These are phyloP conservation scores for Sarcophaga rosellei DNA, from an alignment of 2,888 invertebrate species.

Conservation along the genomic window DNA sequence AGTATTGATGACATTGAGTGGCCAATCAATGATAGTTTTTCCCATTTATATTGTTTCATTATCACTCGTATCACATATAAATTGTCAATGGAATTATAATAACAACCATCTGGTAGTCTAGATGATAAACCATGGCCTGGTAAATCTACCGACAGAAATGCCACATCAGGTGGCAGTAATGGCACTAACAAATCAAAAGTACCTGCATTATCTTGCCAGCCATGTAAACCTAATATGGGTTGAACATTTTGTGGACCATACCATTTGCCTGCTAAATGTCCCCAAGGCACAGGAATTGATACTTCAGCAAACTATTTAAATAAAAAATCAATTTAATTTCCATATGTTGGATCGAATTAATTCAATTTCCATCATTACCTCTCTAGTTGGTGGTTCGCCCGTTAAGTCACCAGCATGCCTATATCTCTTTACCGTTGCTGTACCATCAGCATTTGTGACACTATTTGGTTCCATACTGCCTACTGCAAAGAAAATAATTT, in stretches of 20 bases:
- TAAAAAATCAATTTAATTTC: not conserved
- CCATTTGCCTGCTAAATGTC: constrained; percentile 86
- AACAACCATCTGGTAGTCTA: constrained; percentile 85
- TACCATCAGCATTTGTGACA: constrained; percentile 61
- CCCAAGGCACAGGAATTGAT: constrained; percentile 87
- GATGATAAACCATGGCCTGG: constrained; percentile 89
- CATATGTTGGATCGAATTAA: not conserved
- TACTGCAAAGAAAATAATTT: constrained; percentile 32
- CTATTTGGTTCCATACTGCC: constrained; percentile 61
- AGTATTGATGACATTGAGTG: constrained; percentile 87
- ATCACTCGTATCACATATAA: constrained; percentile 83
- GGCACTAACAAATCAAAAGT: constrained; percentile 87
- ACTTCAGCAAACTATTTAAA: constrained; percentile 83
- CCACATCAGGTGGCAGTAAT: constrained; percentile 82
- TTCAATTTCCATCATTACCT: constrained; percentile 68
- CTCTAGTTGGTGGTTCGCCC: constrained; percentile 75
- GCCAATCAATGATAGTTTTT: constrained; percentile 85
- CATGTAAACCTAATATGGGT: constrained; percentile 88
- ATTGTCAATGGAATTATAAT: constrained; percentile 80
- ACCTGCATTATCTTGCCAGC: constrained; percentile 92
- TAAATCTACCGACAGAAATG: constrained; percentile 85
- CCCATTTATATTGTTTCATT: constrained; percentile 86
- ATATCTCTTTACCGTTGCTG: constrained; percentile 71
- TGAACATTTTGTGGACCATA: constrained; percentile 85
- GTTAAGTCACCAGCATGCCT: constrained; percentile 78